These are phyloP conservation scores for Speoplatyrhinus poulsoni DNA, from an alignment of 2,113 vertebrate genomes.

Conservation along the genomic window DNA sequence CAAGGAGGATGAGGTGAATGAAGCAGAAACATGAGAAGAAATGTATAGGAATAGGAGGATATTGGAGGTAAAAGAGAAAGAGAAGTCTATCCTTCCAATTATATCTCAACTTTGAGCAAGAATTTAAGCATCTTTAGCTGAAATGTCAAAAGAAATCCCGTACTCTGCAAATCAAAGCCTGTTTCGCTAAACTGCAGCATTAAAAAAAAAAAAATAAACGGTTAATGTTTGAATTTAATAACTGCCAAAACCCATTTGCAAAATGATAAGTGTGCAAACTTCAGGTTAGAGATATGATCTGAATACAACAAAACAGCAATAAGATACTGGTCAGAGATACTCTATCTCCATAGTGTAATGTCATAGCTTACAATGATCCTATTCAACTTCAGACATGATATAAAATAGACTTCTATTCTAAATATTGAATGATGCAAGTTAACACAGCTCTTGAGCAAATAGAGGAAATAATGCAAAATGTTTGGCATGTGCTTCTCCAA, in stretches of 20 bases:
- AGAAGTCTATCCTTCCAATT: not conserved
- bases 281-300: slow-evolving; percentile 17
- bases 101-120: not conserved
- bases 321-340: slow-evolving; percentile 32
- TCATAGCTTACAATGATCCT: not conserved
- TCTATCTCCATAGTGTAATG: not conserved
- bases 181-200: slow-evolving; percentile 10
- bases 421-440: too few relatives aligned
- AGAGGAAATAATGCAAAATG: too few relatives aligned
- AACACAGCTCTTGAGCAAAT: too few relatives aligned
- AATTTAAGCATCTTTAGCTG: slow-evolving; percentile 13
- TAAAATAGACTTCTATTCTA: too few relatives aligned
- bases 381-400: too few relatives aligned
- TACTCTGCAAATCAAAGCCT: slow-evolving; percentile 43
- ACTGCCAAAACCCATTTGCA: slow-evolving; percentile 40
- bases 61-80: not conserved
- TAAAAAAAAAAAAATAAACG: slow-evolving; percentile 8
- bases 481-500: too few relatives aligned
- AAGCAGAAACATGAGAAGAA: not conserved
- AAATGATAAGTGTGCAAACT: slow-evolving; percentile 43
- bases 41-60: not conserved
- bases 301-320: slow-evolving; percentile 28
- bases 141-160: slow-evolving; percentile 31
- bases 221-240: slow-evolving; percentile 29
- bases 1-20: not conserved